These are phyloP conservation scores for Lycia hirtaria DNA, from an alignment of 2,888 invertebrate genomes.

Conservation along the genomic window DNA sequence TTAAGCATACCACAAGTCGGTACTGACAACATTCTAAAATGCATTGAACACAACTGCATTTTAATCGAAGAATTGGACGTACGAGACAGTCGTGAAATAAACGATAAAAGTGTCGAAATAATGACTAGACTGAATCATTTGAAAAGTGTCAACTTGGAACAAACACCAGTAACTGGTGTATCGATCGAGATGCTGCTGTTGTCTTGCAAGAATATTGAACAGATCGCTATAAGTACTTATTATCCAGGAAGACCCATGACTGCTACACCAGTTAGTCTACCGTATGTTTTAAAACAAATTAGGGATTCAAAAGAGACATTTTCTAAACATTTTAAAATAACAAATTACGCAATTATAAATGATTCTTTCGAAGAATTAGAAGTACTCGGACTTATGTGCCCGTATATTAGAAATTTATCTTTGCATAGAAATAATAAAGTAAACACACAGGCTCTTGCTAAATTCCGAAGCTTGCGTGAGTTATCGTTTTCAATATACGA, in stretches of 20 bases:
- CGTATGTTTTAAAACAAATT: slow-evolving; percentile 76
- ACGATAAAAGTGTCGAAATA: slow-evolving; percentile 86
- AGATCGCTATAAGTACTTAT: slow-evolving; percentile 90
- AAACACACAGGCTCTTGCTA: slow-evolving; percentile 84
- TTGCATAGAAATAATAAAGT: not conserved
- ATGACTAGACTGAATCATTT: slow-evolving; percentile 85
- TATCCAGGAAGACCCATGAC: no score
- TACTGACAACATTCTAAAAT: slow-evolving; percentile 88
- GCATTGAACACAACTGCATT: slow-evolving; percentile 84
- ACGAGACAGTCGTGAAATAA: slow-evolving; percentile 89
- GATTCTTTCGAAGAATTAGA: slow-evolving; percentile 87
- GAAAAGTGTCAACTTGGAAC: slow-evolving; percentile 87
- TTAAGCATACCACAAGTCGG: slow-evolving; percentile 90
- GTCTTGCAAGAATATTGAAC: slow-evolving; percentile 86
- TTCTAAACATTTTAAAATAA: slow-evolving; percentile 74
- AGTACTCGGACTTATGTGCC: slow-evolving; percentile 89
- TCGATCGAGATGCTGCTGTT: slow-evolving; percentile 86
- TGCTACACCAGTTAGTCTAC: no score
- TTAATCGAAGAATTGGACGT: slow-evolving; percentile 85
- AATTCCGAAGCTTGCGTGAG: slow-evolving; percentile 86
- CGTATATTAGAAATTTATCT: slow-evolving; percentile 80
- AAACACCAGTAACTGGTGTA: slow-evolving; percentile 88
- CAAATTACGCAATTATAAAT: slow-evolving; percentile 84
- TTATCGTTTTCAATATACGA: no score
- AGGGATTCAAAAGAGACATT: no score